Conservation (phyloP, 2,888 invertebrate genomes). For the Anthrax anthrax region DNA sequence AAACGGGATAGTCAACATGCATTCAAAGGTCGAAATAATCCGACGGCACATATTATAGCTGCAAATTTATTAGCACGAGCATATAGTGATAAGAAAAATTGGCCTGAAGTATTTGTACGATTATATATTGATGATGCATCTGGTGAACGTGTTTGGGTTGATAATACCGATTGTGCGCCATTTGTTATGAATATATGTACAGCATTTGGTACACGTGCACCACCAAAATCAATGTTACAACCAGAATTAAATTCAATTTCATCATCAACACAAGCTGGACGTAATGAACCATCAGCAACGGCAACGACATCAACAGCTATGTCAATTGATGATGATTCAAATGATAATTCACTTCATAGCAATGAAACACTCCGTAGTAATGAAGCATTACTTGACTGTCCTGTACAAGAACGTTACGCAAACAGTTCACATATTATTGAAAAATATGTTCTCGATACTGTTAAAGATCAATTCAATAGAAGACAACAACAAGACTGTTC, state of each 20-base stretch:
- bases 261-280: slow-evolving; percentile 10
- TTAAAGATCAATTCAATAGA: slow-evolving; percentile 74
- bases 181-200: slow-evolving; percentile 81
- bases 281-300: slow-evolving; percentile 14
- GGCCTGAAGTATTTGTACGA: slow-evolving; percentile 89
- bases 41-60: slow-evolving; percentile 64
- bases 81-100: slow-evolving; percentile 65
- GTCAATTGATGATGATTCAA: slow-evolving; percentile 38
- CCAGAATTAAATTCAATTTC: slow-evolving; percentile 18
- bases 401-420: slow-evolving; percentile 41
- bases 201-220: slow-evolving; percentile 28
- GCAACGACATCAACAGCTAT: slow-evolving; percentile 10
- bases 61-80: slow-evolving; percentile 73
- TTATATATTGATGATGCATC: slow-evolving; percentile 89
- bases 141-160: slow-evolving; percentile 88
- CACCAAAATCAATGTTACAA: slow-evolving; percentile 19
- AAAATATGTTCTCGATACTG: slow-evolving; percentile 67
- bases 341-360: slow-evolving; percentile 29
- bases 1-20: slow-evolving; percentile 54
- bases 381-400: slow-evolving; percentile 35
- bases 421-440: slow-evolving; percentile 39
- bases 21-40: slow-evolving; percentile 67
- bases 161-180: slow-evolving; percentile 76
- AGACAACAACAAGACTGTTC: slow-evolving; percentile 77
- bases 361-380: slow-evolving; percentile 31